Base-by-base conservation (phyloP, 2,888 invertebrate genomes). In the Mesopsocus fuscifrons region DNA sequence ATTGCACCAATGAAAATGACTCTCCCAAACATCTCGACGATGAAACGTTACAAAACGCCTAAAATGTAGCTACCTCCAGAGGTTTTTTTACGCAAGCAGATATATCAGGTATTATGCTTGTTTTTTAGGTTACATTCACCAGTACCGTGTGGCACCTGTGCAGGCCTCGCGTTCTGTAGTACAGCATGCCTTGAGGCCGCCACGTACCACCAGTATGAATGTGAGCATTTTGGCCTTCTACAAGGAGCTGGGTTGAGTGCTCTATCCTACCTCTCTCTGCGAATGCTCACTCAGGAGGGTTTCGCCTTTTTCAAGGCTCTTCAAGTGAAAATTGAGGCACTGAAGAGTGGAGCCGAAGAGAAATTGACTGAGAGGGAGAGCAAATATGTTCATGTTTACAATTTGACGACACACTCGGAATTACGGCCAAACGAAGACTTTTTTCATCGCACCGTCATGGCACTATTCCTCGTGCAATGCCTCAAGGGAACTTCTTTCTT, bases 201-300 rank as follows among this genome's bases (percentile, higher is more conserved):
- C 0, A 52, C 72, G 1, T 85, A 83, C 55, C 85, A 87, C 57
- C 62, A 65, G 23, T 74, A 71, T 54, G 87, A 87, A 59, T 87
- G 87, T 54, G 71, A 71, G 51, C 76, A 73, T 52, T 61, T 78
- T 52, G 78, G 78, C 49, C 62, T 85, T 5, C 67, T 84, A 41
- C 74, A 80, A 48, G 87, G 84, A 4, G 78, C 79, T 1, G 81
- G 87, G 1, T 84, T 85, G 79, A 84, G 84, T 43, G 68, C 83
- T 41, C 63, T 85, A 2, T 78, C 79, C 49, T 73, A 74, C 53
- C 68, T 83, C 34, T 79, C 84, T 0, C 56, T 85, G 21, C 65
- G 84, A 41, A 74, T 83, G 61, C 67, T 83, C n/a, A 82, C 84
- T 0, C 80, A 82, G 55, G 67, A 69, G 1, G 67, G 68, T 0